Evolutionary conservation across 2,113 vertebrate species (phyloP), one percentile per base, ranked within the genome.

Genomic region (Athene cunicularia): DNA sequence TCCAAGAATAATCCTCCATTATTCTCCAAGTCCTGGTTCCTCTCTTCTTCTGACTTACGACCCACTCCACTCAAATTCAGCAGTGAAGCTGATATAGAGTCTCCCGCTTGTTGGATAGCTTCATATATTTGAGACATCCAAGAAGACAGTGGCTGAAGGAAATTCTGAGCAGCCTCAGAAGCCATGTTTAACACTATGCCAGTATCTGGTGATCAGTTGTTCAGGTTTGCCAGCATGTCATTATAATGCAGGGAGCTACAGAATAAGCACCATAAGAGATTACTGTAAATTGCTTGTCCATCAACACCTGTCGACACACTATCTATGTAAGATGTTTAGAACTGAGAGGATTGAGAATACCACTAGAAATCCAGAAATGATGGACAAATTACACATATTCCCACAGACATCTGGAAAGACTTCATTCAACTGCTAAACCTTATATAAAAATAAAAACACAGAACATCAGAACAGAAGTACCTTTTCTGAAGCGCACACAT

Each of bases 61-160:
- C 97, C 95, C 37, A 91, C 86, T 93, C 97, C 98, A 94, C 82
- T 97, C 94, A 97, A 79, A 80, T 96, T 97, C 83, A 97, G 91
- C 71, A 99, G 95, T 0, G 97, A 98, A 72, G 95, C 91, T 71
- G 98, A 98, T 55, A 99, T 80, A 4, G 85, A 95, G 71, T 97
- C 97, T 32, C 98, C 97, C n/a, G 97, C 98, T 88, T 98, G 97
- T 32, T 98, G 98, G 83, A 98, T 92, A 30, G 98, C 98, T 97
- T 98, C 98, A 1, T 98, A 99, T 66, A 98, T 88, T 52, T 98
- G 98, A 55, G 98, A 98, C 88, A 99, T 97, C 98, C 99, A 99
- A 60, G 98, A 97, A 22, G 98, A 98, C 47, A 99, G 91, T 19
- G 98, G 97, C 88, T 98, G 98, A 77, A 98, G 97, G 93, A 98